Base-by-base conservation (phyloP, 2,888 invertebrate species). In the Stenurella melanura region DNA sequence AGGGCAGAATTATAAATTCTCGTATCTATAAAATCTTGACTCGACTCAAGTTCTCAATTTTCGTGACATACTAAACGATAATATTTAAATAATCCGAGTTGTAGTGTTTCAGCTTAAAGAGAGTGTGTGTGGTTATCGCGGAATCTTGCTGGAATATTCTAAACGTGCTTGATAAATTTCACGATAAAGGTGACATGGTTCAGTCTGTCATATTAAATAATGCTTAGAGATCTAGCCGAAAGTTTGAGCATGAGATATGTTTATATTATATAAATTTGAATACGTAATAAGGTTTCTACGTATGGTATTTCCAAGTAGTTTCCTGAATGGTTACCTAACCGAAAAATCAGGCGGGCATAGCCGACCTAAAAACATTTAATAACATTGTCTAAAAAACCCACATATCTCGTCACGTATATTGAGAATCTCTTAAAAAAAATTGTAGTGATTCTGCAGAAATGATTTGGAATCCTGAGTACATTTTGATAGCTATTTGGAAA, bases 161-260 rank as follows among this genome's bases (percentile, higher is more conserved):
- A 60, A 69, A 70, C 58, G 60, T 60, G 60, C 60, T 38, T 50
- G 70, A 70, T 70, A 70, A 70, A 70, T 38, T 38, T 50, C 26
- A 17, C 34, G 64, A 64, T 64, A 64, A 64, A 64, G 17, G 38
- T 64, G 64, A 64, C 64, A 38, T 64, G 38, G 42, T 64, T 64
- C 18, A 64, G 38, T 64, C 7, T 34, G 64, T 64, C 64, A 64
- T 38, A 64, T 64, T 64, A 64, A 34, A 38, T 30, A 38, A 21
- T 30, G 64, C 64, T 64, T 64, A 34, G 26, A 42, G n/a, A 64
- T 64, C 19, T 42, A 42, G 64, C 18, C 38, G 64, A 64, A 64
- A 38, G 34, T 64, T 64, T 19, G 17, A 18, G 64, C 19, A n/a
- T 64, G 42, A 63, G 34, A 63, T 63, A 63, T 38, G 42, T 42